Evolutionary conservation across 1,140 invertebrate species (phyloP), one percentile per base, ranked within the genome.

Genomic region (Wasmannia auropunctata): DNA sequence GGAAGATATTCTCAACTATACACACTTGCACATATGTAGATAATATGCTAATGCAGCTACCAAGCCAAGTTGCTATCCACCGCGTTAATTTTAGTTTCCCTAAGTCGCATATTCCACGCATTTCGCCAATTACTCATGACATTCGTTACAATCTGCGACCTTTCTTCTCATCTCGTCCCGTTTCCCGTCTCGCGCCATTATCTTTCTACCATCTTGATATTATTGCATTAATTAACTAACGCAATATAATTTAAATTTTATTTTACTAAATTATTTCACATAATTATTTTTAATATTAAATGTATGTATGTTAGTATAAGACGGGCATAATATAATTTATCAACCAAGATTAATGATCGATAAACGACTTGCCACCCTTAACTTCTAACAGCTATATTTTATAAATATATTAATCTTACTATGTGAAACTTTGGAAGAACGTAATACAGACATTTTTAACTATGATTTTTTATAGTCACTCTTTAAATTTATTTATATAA

Each of bases 1-100:
- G 43, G 22, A 70, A 43, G 25, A 28, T 25, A 65, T 65, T 43
- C 19, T 28, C 11, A 43, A 46, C 51, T 81, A 28, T 34, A 81
- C 31, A 28, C 49, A 81, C 31, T 69, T 31, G 37, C 65, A 72
- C 28, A 22, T 70, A 40, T 81, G 40, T 51, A 46, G 62, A 79
- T 79, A 80, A 79, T 79, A 67, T 67, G 43, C 19, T 67, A 80
- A 81, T 81, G 65, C 37, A 70, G 49, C 49, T 81, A 54, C 25
- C 51, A 14, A n/a, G 25, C 8, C 37, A 70, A 81, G 49, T 58
- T 70, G 25, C 37, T 58, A 58, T 56, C 14, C 77, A 34, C 6
- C 11, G 7, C 25, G 37, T 70, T 81, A 70, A 81, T 81, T 58
- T 81, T 43, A 81, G 37, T 72, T 81, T 70, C 51, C 11, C 25